Evolutionary conservation across 2,888 invertebrate genomes (phyloP), one percentile per base, ranked within the genome.

Genomic region (Acronicta alni): DNA sequence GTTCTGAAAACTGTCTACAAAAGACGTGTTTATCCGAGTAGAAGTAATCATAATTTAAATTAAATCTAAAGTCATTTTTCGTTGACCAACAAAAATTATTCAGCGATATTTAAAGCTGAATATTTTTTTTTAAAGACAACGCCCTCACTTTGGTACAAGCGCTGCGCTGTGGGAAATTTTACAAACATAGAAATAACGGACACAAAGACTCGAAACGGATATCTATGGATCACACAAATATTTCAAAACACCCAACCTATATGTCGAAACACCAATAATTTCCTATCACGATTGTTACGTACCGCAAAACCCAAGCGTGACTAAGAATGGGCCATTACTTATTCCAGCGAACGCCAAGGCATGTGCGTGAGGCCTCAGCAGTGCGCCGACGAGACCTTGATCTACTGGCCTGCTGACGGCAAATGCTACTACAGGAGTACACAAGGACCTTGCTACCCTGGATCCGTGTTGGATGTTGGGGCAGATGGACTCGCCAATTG

Each of bases 331-430:
- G 10, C 38, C 41, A 69, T 63, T 68, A 57, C 67, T 78, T 69
- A 80, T 91, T 90, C 74, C 86, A 96, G 96, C 45, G 93, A 95
- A 77, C 96, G 97, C 20, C 96, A 96, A 95, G 98, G 97, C 43
- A 95, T 95, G 79, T 98, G 98, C 85, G 95, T 96, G 79, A 94
- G 95, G 43, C 95, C 96, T 0, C 95, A 95, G 80, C 88, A 93
- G 9, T 98, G 97, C 74, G 89, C 95, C 0, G 95, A 95, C 55
- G 94, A 95, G 49, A 95, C 95, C 67, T 95, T 97, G 88, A 86
- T 97, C 44, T 97, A 95, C 87, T 98, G 97, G 97, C 97, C 98
- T 0, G 95, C 95, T 51, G 97, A 97, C 72, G 96, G 95, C 30
- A 96, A 96, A 72, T 98, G 98, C 86, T 97, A 97, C 89, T 95